A percentile compares a stretch with the other conserved stretches of the same genome.
Conservation (phyloP, 2,797 vertebrate species). For the Hozukius guyotensis region DNA sequence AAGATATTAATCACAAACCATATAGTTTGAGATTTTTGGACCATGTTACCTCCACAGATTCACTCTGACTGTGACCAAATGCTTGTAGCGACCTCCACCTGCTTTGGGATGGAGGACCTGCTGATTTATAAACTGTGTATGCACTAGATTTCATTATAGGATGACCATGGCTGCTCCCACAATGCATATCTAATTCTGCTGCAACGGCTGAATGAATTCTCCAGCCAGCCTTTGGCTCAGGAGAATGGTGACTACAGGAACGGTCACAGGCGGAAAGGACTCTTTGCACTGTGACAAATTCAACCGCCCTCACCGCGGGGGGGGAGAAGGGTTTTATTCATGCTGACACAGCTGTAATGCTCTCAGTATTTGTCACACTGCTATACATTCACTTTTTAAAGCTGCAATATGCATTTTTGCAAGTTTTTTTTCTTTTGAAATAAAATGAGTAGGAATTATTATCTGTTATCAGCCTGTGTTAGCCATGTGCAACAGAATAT, state of each 20-base stretch:
- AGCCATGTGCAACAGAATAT: neutral
- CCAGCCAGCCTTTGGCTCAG: neutral
- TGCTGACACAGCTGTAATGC: conserved; percentile 14
- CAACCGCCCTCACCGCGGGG: neutral
- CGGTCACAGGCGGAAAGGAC: conserved; percentile 11
- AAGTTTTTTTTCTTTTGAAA: neutral
- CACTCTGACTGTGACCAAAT: neutral
- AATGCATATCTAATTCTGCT: conserved; percentile 26
- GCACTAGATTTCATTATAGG: neutral
- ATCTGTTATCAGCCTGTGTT: neutral
- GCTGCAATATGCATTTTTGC: neutral
- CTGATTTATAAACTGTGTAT: conserved; percentile 1
- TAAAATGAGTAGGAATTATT: neutral
- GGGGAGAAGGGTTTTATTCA: neutral
- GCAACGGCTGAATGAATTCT: conserved; percentile 13
- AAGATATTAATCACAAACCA: neutral
- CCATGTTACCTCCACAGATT: neutral
- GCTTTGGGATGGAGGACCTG: neutral
- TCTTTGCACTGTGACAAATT: conserved; percentile 23
- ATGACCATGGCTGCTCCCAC: neutral
- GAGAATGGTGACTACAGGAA: conserved; percentile 1
- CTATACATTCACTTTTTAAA: neutral
- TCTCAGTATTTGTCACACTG: conserved; percentile 4
- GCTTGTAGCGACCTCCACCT: neutral
- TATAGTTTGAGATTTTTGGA: neutral